Evolutionary conservation across 2,113 vertebrate species (phyloP).

Genomic region (Chamaea fasciata): DNA sequence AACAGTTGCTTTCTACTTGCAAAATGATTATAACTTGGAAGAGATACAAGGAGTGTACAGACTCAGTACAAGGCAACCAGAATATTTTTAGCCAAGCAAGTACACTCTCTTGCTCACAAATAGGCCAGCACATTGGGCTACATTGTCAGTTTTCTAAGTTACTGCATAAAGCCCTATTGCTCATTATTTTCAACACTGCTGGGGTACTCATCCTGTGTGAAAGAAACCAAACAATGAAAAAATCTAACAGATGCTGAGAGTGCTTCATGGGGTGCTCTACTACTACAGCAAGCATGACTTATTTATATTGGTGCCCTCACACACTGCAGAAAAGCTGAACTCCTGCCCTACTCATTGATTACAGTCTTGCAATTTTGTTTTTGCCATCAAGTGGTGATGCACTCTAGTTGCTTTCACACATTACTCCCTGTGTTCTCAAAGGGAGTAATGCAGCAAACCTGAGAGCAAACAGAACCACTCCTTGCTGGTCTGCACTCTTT

Average conservation of each 20-base stretch:
- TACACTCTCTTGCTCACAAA: not conserved
- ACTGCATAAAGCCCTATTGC: not conserved
- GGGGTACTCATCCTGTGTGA: not conserved
- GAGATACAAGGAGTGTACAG: not conserved
- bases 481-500: not conserved
- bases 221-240: not conserved
- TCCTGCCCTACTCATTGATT: not conserved
- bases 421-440: not conserved
- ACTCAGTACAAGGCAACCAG: not conserved
- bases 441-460: not conserved
- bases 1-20: not conserved
- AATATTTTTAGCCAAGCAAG: not conserved
- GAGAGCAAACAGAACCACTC: not conserved
- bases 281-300: not conserved
- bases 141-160: not conserved
- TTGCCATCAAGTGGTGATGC: conserved; percentile 20
- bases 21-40: not conserved
- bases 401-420: not conserved
- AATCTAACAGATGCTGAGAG: not conserved
- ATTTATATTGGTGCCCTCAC: not conserved
- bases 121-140: not conserved
- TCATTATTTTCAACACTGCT: not conserved
- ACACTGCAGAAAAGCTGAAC: not conserved
- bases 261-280: not conserved
- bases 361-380: not conserved